Evolutionary conservation across 2,113 vertebrate species (phyloP).

Genomic region (Neodon shergylaensis): DNA sequence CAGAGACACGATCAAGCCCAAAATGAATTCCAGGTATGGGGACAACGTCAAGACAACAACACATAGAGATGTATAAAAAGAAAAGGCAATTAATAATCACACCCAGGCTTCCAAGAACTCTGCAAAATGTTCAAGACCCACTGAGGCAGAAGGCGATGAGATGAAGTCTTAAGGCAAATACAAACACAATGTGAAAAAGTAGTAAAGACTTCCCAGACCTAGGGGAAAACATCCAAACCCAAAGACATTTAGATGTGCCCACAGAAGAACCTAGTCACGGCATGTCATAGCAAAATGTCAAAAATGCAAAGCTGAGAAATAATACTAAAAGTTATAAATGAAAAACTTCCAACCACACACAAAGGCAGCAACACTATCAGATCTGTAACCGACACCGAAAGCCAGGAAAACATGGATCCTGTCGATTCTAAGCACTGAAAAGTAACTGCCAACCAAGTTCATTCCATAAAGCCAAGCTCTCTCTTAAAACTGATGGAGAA

Average conservation of each 20-base stretch:
- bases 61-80: neutral
- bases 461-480: neutral
- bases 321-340: no score
- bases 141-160: neutral
- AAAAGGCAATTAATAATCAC: neutral
- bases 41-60: neutral
- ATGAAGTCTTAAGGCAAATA: neutral
- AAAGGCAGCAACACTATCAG: neutral
- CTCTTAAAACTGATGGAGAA: neutral
- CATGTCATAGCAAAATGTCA: neutral
- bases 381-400: neutral
- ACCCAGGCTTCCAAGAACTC: neutral
- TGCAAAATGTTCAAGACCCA: neutral
- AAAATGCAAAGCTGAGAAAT: no score
- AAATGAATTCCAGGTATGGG: neutral
- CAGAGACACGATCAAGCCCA: neutral
- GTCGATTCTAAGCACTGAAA: neutral
- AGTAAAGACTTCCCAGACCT: neutral
- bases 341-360: neutral
- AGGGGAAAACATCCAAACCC: neutral
- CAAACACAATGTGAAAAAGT: neutral
- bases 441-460: neutral
- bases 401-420: neutral
- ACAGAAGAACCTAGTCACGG: neutral
- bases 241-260: neutral